Base-by-base conservation (phyloP, 2,888 invertebrate genomes). In the Netelia inedita region DNA sequence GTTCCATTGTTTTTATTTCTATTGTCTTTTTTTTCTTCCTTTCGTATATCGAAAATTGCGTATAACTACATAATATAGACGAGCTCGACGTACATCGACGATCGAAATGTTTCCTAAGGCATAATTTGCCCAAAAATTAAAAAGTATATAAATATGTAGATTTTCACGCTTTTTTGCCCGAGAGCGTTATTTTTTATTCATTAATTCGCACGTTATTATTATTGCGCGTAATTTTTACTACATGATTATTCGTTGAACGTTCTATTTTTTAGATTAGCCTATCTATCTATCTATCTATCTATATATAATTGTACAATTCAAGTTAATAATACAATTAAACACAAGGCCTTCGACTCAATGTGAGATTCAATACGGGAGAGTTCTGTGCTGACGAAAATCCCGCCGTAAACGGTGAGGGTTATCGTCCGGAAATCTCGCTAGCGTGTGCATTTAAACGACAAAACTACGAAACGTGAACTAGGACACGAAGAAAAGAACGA, bases 321-420 rank as follows among this genome's bases (percentile, higher is more conserved):
- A 79, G 43, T 80, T 73, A 2, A 66, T 59, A 53, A 46, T 61
- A 59, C 21, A 55, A 78, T 14, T 61, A 75, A 66, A 66, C 41
- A 66, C 43, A 80, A 46, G 63, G 80, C 81, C 80, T 84, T 81
- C 57, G 78, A 81, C 76, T 78, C 74, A 50, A 76, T 53, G 71
- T 72, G 75, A 82, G 81, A 92, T 92, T 92, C 92, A 91, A 91
- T 91, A 92, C 91, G 93, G 91, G 93, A 91, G 92, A 93, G 93
- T 92, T 91, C 74, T 76, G 79, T 80, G 83, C 66, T 55, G 35
- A 50, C 71, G 66, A 74, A 66, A 74, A 43, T 23, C 59, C 23
- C 43, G 14, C 5, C 59, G 46, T 50, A 35, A 5, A 19, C 21
- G 69, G 10, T 28, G 59, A 6, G 21, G 53, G 65, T 82, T 61